A percentile compares a stretch with the other conserved stretches of the same genome.
These are phyloP conservation scores for Holacanthella duospinosa DNA, from an alignment of 2,888 invertebrate species.

Conservation along the genomic window DNA sequence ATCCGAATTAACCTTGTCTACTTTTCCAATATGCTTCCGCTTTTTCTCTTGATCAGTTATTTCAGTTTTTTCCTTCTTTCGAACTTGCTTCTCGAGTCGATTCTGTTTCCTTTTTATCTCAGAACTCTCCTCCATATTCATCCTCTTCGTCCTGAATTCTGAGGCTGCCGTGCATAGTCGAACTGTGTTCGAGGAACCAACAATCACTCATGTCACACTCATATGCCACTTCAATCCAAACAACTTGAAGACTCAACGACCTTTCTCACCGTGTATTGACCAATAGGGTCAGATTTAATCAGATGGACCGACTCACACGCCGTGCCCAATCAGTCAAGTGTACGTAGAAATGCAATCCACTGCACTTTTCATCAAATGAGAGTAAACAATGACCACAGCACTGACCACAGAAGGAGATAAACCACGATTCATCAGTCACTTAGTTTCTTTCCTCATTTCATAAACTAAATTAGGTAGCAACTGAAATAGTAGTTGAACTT, in stretches of 20 bases:
- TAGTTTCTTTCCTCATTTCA: no score
- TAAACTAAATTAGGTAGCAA: no score
- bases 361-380: not conserved
- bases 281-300: no score
- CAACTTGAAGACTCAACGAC: no score
- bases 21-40: conserved; percentile 10
- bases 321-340: no score
- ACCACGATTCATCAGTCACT: not conserved
- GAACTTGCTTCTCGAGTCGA: conserved; percentile 19
- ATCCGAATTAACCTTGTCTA: conserved; percentile 5
- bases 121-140: conserved; percentile 26
- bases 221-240: not conserved
- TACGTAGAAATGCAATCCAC: not conserved
- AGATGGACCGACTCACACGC: no score
- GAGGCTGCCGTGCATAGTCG: conserved; percentile 20
- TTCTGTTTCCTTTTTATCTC: conserved; percentile 23
- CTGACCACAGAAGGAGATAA: not conserved
- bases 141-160: not conserved
- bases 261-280: no score
- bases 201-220: conserved; percentile 1
- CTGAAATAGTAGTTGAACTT: no score
- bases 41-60: conserved; percentile 8
- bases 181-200: not conserved
- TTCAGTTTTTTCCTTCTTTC: conserved; percentile 25
- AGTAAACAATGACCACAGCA: not conserved